A percentile compares a stretch with the other conserved stretches of the same genome.
These are phyloP conservation scores for Nemurella pictetii DNA, from an alignment of 2,888 invertebrate species.

Conservation along the genomic window DNA sequence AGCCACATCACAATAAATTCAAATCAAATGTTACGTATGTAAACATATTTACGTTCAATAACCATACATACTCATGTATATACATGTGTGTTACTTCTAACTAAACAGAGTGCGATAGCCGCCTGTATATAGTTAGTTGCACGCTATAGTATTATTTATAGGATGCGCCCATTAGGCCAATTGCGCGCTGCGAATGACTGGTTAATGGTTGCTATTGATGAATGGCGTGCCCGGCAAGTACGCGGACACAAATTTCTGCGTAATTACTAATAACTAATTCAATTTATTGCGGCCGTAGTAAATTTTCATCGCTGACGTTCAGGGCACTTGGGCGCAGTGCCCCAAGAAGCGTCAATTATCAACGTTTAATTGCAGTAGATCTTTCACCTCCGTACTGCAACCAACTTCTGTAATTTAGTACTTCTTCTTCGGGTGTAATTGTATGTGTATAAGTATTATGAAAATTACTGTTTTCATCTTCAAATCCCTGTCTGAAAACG, in stretches of 20 bases:
- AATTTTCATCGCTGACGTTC: slow-evolving; percentile 39
- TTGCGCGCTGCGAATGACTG: slow-evolving; percentile 2
- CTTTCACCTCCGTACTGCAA: neutral
- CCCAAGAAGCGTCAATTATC: neutral
- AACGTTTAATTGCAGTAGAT: neutral
- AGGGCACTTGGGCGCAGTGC: slow-evolving; percentile 75
- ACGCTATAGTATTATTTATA: slow-evolving; percentile 8
- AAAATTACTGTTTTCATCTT: neutral
- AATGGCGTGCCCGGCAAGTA: neutral
- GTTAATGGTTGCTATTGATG: slow-evolving; percentile 7
- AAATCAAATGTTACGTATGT: slow-evolving; percentile 38
- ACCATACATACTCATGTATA: neutral
- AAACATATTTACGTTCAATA: slow-evolving; percentile 38
- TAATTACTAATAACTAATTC: slow-evolving; percentile 12
- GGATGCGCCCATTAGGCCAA: neutral
- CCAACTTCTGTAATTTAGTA: neutral
- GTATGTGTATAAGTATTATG: neutral
- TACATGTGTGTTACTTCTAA: neutral
- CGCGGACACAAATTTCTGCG: neutral
- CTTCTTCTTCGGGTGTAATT: neutral
- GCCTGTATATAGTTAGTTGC: neutral
- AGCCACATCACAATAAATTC: slow-evolving; percentile 40
- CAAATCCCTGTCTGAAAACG: neutral
- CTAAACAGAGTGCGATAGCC: neutral
- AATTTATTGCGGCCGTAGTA: slow-evolving; percentile 4